Evolutionary conservation across 1,140 invertebrate species (phyloP).

Genomic region (Helicoverpa armigera): DNA sequence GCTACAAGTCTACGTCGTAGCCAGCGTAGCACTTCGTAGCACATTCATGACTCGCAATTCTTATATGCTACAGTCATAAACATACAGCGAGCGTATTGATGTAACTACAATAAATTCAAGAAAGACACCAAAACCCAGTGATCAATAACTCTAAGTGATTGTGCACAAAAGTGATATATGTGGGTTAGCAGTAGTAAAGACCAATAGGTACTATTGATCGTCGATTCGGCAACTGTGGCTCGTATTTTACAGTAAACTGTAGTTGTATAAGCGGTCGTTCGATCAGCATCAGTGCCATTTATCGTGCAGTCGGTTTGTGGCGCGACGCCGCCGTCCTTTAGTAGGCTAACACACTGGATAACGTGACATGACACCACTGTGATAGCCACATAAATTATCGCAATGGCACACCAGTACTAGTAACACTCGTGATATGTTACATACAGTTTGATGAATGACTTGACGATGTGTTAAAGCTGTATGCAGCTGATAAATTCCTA

Average conservation of each 20-base stretch:
- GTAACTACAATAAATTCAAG: neutral
- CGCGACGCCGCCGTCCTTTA: constrained; percentile 48
- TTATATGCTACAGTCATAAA: neutral
- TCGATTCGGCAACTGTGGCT: constrained; percentile 42
- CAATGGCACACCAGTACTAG: constrained; percentile 3
- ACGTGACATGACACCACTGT: constrained; percentile 45
- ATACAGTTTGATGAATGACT: neutral
- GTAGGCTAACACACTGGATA: constrained; percentile 55
- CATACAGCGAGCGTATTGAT: neutral
- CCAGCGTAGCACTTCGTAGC: constrained; percentile 8
- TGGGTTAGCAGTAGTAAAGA: constrained; percentile 44
- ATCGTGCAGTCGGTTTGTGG: constrained; percentile 50
- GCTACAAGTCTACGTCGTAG: constrained; percentile 1
- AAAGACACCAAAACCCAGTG: constrained; percentile 3
- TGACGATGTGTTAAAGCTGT: neutral
- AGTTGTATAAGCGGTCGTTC: constrained; percentile 54
- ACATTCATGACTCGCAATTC: neutral
- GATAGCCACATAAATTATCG: constrained; percentile 24
- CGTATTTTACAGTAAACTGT: constrained; percentile 60
- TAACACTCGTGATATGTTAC: constrained; percentile 16
- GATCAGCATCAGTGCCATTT: constrained; percentile 55
- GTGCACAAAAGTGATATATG: constrained; percentile 36
- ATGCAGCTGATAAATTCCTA: neutral
- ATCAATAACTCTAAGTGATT: constrained; percentile 32
- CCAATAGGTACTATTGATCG: constrained; percentile 51